phyloP scores from a whole-genome alignment of 2,888 invertebrate genomes.

The Drosophila nr. perissopoda region DNA sequence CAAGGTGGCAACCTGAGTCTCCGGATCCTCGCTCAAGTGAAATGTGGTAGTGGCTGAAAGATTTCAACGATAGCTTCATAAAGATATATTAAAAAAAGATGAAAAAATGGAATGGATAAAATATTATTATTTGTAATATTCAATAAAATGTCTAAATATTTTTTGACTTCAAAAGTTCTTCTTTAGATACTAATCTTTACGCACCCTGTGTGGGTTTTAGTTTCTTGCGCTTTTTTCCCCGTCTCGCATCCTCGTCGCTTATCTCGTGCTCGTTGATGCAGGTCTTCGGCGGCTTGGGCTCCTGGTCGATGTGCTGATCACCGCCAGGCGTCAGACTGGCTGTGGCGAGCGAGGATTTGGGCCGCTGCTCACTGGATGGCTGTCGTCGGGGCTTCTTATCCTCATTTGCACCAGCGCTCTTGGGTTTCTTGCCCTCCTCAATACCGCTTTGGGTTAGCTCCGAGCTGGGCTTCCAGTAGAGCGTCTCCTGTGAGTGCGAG shows the following conservation, averaged over 20 bases:
- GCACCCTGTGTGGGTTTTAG: slow-evolving; percentile 76
- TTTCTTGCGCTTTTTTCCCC: slow-evolving; percentile 87
- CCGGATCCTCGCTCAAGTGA: slow-evolving; percentile 87
- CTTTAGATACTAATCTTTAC: slow-evolving; percentile 11
- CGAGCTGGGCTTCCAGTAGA: slow-evolving; percentile 86
- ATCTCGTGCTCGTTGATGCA: slow-evolving; percentile 84
- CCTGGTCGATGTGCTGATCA: slow-evolving; percentile 51
- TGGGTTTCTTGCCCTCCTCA: slow-evolving; percentile 76
- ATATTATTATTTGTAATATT: not conserved
- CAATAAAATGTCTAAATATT: not conserved
- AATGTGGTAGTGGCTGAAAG: slow-evolving; percentile 77
- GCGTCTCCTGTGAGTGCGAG: slow-evolving; percentile 86
- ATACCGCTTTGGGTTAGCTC: slow-evolving; percentile 83
- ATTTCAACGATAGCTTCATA: not conserved
- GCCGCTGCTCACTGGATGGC: slow-evolving; percentile 75
- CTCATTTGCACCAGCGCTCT: slow-evolving; percentile 76
- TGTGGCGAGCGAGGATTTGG: slow-evolving; percentile 77
- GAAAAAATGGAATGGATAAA: not conserved
- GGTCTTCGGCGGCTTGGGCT: slow-evolving; percentile 63
- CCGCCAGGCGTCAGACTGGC: slow-evolving; percentile 45
- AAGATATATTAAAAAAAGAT: not conserved
- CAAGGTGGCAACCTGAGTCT: slow-evolving; percentile 89
- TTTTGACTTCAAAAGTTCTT: not conserved
- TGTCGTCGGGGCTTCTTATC: slow-evolving; percentile 75
- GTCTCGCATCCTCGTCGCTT: slow-evolving; percentile 85